phyloP scores from a whole-genome alignment of 2,797 vertebrate species.

The Premnoplex brunnescens region DNA sequence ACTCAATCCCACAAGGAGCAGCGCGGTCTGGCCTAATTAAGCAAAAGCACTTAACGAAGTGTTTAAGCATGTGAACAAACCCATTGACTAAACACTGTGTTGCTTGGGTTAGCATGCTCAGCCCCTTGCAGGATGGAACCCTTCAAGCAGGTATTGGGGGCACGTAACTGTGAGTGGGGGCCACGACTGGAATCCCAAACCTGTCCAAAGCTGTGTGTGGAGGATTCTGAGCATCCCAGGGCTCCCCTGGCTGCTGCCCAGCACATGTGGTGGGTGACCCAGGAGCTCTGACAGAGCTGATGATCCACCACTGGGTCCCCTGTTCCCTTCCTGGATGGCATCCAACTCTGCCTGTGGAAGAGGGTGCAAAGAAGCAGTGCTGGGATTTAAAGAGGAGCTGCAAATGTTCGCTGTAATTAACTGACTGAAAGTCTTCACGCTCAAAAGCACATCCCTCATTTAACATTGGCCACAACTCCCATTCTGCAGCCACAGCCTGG shows the following conservation, averaged over 20 bases:
- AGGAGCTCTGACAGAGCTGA: background rate
- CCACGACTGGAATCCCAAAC: background rate
- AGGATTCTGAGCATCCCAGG: background rate
- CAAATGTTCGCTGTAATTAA: background rate
- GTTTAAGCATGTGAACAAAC: background rate
- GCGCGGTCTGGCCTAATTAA: background rate
- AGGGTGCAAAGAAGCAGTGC: background rate
- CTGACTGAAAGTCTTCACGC: background rate
- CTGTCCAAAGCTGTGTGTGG: fast-evolving
- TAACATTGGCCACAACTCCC: background rate
- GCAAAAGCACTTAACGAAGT: background rate
- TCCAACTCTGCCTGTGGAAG: background rate
- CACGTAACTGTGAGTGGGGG: fast-evolving
- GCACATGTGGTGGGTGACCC: background rate
- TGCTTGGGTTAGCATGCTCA: background rate
- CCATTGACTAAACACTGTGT: background rate
- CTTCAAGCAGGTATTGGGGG: background rate
- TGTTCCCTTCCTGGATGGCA: background rate
- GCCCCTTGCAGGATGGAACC: background rate
- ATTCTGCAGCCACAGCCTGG: background rate
- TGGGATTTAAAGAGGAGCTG: background rate
- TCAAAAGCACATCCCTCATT: background rate
- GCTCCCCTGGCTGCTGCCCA: background rate
- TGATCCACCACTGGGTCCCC: background rate
- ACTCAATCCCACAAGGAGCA: background rate